Conservation (phyloP, 2,888 invertebrate species). For the Coelinius sp. region DNA sequence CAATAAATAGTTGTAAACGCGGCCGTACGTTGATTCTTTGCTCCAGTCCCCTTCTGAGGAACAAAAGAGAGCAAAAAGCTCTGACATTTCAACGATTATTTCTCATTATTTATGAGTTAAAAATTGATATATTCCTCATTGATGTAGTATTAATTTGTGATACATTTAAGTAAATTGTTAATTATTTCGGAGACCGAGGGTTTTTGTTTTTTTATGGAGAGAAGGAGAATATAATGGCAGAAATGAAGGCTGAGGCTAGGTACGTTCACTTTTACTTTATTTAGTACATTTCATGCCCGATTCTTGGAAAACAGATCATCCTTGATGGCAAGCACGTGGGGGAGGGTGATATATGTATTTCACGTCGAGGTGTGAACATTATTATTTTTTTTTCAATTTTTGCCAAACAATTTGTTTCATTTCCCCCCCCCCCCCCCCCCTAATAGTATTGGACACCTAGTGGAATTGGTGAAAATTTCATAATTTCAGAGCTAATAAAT, state of each 20-base stretch:
- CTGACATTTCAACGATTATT: neutral
- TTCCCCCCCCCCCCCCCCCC: too few species aligned
- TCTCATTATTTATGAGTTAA: neutral
- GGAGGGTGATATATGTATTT: too few species aligned
- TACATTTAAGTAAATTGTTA: neutral
- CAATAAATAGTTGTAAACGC: neutral
- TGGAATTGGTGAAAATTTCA: too few species aligned
- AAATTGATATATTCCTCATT: neutral
- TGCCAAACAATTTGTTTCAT: too few species aligned
- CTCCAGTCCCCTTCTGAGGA: neutral
- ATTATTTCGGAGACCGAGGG: neutral
- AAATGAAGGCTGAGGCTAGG: neutral
- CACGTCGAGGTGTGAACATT: too few species aligned
- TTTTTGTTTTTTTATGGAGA: neutral
- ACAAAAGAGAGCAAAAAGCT: neutral
- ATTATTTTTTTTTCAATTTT: too few species aligned
- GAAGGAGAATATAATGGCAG: neutral
- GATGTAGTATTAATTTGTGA: neutral
- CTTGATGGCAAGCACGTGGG: too few species aligned
- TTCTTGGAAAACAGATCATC: too few species aligned
- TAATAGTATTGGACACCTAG: too few species aligned
- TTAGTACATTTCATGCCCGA: too few species aligned
- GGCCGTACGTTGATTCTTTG: neutral
- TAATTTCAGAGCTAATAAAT: too few species aligned
- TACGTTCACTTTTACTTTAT: neutral